A percentile compares a stretch with the other conserved stretches of the same genome.
Conservation (phyloP, 2,797 vertebrate species). For the Gallinago nigripennis region DNA sequence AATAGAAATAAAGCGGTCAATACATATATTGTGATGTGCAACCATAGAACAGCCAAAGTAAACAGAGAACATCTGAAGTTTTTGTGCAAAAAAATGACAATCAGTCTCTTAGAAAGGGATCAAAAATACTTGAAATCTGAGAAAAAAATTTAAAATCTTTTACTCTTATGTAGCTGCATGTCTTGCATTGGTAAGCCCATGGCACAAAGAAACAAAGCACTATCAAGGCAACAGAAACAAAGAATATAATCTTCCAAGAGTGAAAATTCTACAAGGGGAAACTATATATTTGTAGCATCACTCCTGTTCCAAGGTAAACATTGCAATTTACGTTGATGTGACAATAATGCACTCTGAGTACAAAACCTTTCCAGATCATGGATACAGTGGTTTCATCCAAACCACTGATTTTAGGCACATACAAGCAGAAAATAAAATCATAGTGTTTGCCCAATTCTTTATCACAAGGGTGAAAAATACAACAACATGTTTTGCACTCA, state of each 20-base stretch:
- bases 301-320: not conserved
- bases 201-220: not conserved
- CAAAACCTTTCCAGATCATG: not conserved
- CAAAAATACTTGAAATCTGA: not conserved
- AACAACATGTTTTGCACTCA: not conserved
- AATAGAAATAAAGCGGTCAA: not conserved
- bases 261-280: not conserved
- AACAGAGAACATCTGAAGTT: not conserved
- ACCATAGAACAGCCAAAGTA: not conserved
- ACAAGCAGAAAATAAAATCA: not conserved
- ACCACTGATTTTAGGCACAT: not conserved
- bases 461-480: not conserved
- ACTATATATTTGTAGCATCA: not conserved
- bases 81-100: not conserved
- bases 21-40: not conserved
- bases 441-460: not conserved
- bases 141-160: not conserved
- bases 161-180: not conserved
- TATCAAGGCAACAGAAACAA: not conserved
- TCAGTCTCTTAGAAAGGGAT: not conserved
- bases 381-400: not conserved
- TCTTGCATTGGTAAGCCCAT: not conserved
- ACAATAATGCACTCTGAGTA: not conserved
- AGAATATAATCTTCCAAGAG: not conserved
- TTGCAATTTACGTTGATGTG: too few species aligned